Evolutionary conservation across 2,113 vertebrate genomes (phyloP), one percentile per base, ranked within the genome.

Genomic region (Heterotis niloticus): DNA sequence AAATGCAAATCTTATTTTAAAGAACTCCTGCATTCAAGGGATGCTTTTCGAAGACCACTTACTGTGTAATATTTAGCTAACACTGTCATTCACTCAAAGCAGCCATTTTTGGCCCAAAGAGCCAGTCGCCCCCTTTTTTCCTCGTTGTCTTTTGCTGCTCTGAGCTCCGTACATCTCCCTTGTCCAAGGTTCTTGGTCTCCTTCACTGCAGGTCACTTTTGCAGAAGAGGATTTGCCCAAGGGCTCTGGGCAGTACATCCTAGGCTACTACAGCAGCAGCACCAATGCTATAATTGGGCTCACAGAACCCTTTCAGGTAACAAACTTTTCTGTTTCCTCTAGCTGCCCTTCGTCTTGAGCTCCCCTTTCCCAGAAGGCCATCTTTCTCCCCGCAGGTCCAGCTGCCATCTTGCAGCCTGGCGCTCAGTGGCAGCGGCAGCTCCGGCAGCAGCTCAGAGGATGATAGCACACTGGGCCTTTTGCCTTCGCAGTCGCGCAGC

Each of bases 241-340:
- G 86, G 95, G 95, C n/a, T 93, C 94, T 0, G 94, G 96, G 26
- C 94, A 98, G 82, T 99, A 96, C 86, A 94, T 98, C 78, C 91
- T 99, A 0, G 96, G 95, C 26, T 99, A 96, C 88, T 98, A 96
- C 82, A 97, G 98, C 86, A 93, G 96, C 84, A 94, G 88, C 62
- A 94, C 90, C 86, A 95, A 92, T 89, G 95, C 91, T 81, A 94
- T 99, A 0, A 94, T 95, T n/a, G 97, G 96, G 0, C 82, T 99
- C 83, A 98, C 96, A 0, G 91, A 95, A 28, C 94, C 95, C n/a
- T 94, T 99, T 82, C 95, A 98, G 96, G 98, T 99, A 75, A 90
- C 82, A 28, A 52, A 14, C 56, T 18, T 51, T 17, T 23, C 0
- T 12, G 28, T 24, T 51, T 56, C n/a, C 18, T n/a, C 9, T 13